Conservation (phyloP, 2,888 invertebrate species). For the Sinotaia quadrata region DNA sequence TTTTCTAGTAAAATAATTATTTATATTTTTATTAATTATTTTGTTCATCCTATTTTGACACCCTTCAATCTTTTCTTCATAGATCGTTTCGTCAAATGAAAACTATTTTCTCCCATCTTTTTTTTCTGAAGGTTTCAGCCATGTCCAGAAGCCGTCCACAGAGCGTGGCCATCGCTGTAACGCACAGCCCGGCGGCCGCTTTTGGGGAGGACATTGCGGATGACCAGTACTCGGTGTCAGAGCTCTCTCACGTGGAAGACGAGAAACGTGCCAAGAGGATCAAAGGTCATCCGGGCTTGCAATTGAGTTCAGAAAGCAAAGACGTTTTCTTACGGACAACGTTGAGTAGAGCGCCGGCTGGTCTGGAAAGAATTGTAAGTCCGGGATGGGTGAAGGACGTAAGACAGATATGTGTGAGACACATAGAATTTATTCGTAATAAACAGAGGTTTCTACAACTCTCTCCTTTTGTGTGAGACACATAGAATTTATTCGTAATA, state of each 20-base stretch:
- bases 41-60: too few species aligned
- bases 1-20: too few species aligned
- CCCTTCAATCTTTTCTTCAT: too few species aligned
- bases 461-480: too few species aligned
- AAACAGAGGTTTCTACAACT: too few species aligned
- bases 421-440: too few species aligned
- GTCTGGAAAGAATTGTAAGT: slow-evolving; percentile 8
- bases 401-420: background rate
- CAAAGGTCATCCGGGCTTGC: slow-evolving; percentile 22
- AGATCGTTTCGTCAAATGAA: too few species aligned
- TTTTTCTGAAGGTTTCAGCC: background rate
- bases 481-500: too few species aligned
- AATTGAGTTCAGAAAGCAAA: background rate
- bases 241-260: slow-evolving; percentile 36
- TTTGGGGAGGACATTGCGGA: slow-evolving; percentile 59
- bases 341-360: slow-evolving; percentile 1
- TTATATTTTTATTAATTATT: too few species aligned
- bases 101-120: too few species aligned
- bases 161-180: slow-evolving; percentile 19
- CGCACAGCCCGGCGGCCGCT: slow-evolving; percentile 49
- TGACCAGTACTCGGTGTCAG: slow-evolving; percentile 44
- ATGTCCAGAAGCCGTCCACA: background rate
- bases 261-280: slow-evolving; percentile 20
- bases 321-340: slow-evolving; percentile 12
- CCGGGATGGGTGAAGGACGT: background rate